Conservation (phyloP, 2,797 vertebrate genomes). For the Coilia nasus region DNA sequence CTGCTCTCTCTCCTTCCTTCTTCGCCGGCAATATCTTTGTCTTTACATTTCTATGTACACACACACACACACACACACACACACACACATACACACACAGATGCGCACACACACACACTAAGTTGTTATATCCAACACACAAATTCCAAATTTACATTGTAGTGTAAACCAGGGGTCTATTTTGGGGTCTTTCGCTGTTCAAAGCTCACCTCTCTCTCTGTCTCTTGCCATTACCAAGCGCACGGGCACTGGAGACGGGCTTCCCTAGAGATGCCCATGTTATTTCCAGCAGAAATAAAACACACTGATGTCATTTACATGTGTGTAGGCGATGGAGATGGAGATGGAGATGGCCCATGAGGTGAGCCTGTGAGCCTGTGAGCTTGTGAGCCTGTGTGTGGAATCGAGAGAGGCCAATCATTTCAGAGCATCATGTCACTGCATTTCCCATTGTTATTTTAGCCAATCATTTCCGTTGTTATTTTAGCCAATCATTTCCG, state of each 20-base stretch:
- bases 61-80: slow-evolving; percentile 9
- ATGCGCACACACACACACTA: not conserved
- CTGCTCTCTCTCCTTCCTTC: not conserved
- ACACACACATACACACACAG: not conserved
- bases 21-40: not conserved
- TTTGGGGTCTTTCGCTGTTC: slow-evolving; percentile 47
- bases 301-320: slow-evolving; percentile 71
- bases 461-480: too few relatives aligned
- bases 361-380: not conserved
- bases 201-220: slow-evolving; percentile 60
- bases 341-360: slow-evolving; percentile 53
- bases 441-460: not conserved
- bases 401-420: slow-evolving; percentile 45
- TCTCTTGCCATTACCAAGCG: slow-evolving; percentile 64
- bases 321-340: slow-evolving; percentile 45
- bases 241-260: slow-evolving; percentile 43
- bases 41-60: not conserved
- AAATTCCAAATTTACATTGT: too few relatives aligned
- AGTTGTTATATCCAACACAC: not conserved
- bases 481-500: too few relatives aligned
- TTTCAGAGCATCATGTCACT: slow-evolving; percentile 17
- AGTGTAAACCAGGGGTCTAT: slow-evolving; percentile 36
- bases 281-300: slow-evolving; percentile 57
- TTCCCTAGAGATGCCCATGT: slow-evolving; percentile 59
- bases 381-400: not conserved